These are phyloP conservation scores for Drosophila affinis DNA, from an alignment of 2,888 invertebrate species.

Conservation along the genomic window DNA sequence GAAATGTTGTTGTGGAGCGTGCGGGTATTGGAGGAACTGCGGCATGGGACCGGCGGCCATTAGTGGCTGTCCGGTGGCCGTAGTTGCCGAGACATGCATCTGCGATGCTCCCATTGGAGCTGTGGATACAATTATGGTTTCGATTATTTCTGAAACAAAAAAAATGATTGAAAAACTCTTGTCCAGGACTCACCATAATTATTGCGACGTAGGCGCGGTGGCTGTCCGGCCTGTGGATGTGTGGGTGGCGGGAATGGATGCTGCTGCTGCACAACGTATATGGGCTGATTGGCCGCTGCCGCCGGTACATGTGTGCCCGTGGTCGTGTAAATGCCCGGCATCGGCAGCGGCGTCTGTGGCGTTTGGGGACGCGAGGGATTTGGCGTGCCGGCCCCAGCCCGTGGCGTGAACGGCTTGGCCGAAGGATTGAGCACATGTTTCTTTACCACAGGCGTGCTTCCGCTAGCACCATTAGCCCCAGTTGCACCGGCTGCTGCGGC, in stretches of 20 bases:
- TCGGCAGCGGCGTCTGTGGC: conserved; percentile 89
- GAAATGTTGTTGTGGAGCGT: conserved; percentile 85
- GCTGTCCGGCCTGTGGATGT: conserved; percentile 82
- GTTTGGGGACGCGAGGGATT: conserved; percentile 91
- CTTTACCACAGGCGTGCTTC: conserved; percentile 76
- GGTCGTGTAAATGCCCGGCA: conserved; percentile 81
- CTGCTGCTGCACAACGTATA: conserved; percentile 82
- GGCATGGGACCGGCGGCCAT: conserved; percentile 92
- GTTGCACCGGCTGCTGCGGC: conserved; percentile 19
- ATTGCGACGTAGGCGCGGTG: conserved; percentile 83
- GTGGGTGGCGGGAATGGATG: conserved; percentile 82
- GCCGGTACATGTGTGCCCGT: conserved; percentile 79
- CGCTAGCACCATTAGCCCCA: conserved; percentile 31
- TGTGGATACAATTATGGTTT: conserved; percentile 33
- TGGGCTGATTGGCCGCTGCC: conserved; percentile 81
- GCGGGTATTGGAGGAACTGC: conserved; percentile 87
- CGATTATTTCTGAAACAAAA: background rate
- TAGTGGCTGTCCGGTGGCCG: conserved; percentile 91
- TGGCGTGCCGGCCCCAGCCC: conserved; percentile 87
- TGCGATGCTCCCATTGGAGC: conserved; percentile 87
- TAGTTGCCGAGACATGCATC: conserved; percentile 90
- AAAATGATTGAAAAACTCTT: background rate
- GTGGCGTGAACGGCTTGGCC: conserved; percentile 93
- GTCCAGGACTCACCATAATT: conserved; percentile 70
- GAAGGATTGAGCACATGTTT: conserved; percentile 92